Conservation (phyloP, 53 echinoderm and acorn worm genomes). For the Astropecten irregularis region DNA sequence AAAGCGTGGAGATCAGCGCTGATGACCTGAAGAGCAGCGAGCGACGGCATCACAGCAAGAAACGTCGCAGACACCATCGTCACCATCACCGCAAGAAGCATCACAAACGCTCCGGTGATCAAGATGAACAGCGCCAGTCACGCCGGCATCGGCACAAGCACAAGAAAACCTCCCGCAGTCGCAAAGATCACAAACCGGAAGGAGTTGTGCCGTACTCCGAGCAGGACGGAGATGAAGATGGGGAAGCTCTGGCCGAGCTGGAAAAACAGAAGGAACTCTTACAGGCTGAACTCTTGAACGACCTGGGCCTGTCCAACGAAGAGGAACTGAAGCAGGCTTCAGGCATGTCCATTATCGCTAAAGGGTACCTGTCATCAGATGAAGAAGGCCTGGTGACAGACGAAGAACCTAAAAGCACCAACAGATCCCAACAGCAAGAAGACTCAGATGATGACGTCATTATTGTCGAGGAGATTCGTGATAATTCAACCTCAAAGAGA, state of each 20-base stretch:
- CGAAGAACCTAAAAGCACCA: not conserved
- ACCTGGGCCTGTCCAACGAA: conserved; percentile 57
- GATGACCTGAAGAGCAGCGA: conserved; percentile 7
- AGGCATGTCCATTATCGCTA: conserved; percentile 70
- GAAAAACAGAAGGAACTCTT: conserved; percentile 93
- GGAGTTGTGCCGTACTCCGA: conserved; percentile 28
- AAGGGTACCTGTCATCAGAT: conserved; percentile 66
- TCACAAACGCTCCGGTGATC: conserved; percentile 26
- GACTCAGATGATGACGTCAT: conserved; percentile 59
- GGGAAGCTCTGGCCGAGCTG: conserved; percentile 69
- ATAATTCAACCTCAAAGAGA: not conserved
- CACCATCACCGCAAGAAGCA: conserved; percentile 44
- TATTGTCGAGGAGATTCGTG: conserved; percentile 9
- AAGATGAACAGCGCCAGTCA: conserved; percentile 15
- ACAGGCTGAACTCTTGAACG: conserved; percentile 80
- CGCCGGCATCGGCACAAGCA: conserved; percentile 58
- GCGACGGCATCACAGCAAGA: conserved; percentile 21
- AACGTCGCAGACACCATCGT: conserved; percentile 14
- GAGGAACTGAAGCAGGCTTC: conserved; percentile 72
- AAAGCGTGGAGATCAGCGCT: conserved; percentile 35
- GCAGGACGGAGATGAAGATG: conserved; percentile 58
- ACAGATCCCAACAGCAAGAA: conserved; percentile 2
- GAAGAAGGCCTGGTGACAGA: conserved; percentile 58
- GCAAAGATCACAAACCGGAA: conserved; percentile 8
- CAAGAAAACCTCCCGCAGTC: conserved; percentile 43